phyloP scores from a whole-genome alignment of 2,797 vertebrate species.

The Leuciscus waleckii region DNA sequence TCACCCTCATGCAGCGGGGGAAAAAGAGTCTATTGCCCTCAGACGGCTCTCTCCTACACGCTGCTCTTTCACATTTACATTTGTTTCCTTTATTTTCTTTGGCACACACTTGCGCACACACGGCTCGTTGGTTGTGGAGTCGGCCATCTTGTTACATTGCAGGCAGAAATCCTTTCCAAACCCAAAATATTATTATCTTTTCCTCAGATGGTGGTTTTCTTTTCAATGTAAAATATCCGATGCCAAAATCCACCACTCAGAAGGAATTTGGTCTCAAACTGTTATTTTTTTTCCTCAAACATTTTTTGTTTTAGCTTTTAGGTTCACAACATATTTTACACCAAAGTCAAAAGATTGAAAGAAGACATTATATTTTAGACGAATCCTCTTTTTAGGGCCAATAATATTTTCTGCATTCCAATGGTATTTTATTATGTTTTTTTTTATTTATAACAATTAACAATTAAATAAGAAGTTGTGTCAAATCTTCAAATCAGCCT shows the following conservation, averaged over 20 bases:
- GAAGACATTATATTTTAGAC: not conserved
- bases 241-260: not conserved
- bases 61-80: slow-evolving; percentile 20
- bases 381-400: not conserved
- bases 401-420: not conserved
- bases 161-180: slow-evolving; percentile 13
- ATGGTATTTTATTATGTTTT: not conserved
- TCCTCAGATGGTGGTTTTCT: not conserved
- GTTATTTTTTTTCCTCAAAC: not conserved
- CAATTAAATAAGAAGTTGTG: too few relatives aligned
- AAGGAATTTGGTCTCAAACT: not conserved
- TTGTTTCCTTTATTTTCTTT: slow-evolving; percentile 24
- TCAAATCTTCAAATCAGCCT: too few relatives aligned
- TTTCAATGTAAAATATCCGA: not conserved
- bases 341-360: not conserved
- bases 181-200: slow-evolving; percentile 8
- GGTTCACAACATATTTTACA: not conserved
- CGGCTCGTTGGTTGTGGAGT: not conserved
- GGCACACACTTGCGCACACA: slow-evolving; percentile 3
- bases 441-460: too few relatives aligned
- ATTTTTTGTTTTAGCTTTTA: slow-evolving; percentile 2
- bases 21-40: slow-evolving; percentile 1
- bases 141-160: slow-evolving; percentile 13
- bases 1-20: slow-evolving; percentile 32
- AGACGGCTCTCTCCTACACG: slow-evolving; percentile 12